Evolutionary conservation across 2,113 vertebrate genomes (phyloP).

Genomic region (Alethe diademata): DNA sequence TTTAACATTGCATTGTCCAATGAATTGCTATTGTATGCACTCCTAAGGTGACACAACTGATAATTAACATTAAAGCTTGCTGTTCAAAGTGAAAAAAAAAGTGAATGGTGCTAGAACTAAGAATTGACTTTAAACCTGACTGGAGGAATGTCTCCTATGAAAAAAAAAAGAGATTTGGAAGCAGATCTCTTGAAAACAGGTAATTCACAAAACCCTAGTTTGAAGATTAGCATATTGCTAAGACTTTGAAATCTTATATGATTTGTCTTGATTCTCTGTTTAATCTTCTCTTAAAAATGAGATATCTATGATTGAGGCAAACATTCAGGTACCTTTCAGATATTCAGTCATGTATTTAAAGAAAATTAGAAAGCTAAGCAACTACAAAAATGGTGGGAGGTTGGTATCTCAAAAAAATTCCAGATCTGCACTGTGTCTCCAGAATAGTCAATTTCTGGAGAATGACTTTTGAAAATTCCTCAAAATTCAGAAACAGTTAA

Average conservation of each 20-base stretch:
- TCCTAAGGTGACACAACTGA: not conserved
- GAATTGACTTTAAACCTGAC: not conserved
- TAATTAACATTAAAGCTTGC: not conserved
- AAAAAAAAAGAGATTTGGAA: not conserved
- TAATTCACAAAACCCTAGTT: not conserved
- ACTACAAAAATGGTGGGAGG: not conserved
- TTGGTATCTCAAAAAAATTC: not conserved
- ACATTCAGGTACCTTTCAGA: not conserved
- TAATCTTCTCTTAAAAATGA: not conserved
- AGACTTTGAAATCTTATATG: not conserved
- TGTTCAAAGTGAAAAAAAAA: not conserved
- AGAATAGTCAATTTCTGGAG: not conserved
- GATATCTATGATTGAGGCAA: not conserved
- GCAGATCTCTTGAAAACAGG: not conserved
- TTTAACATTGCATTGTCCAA: not conserved
- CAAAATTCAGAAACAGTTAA: not conserved
- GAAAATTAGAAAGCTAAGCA: not conserved
- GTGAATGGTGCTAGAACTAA: not conserved
- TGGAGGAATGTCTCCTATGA: not conserved
- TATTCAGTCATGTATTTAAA: not conserved
- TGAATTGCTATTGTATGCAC: not conserved
- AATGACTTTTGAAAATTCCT: not conserved
- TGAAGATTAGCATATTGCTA: not conserved
- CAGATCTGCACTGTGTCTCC: not conserved
- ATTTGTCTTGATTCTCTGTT: not conserved